Conservation (phyloP, 2,797 vertebrate genomes). For the Sorex maritimensis region DNA sequence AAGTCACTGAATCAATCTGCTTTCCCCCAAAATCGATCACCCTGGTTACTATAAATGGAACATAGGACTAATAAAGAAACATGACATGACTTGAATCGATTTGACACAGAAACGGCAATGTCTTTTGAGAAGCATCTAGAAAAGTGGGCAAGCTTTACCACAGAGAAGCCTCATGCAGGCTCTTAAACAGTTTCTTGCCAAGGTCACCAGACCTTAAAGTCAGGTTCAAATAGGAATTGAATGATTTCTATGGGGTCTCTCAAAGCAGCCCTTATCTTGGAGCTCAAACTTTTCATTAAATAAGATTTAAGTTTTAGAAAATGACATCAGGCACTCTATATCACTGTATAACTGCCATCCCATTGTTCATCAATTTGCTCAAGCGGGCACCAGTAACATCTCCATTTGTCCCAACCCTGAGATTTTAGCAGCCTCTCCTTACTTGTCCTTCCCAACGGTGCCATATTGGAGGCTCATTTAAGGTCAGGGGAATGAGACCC, state of each 20-base stretch:
- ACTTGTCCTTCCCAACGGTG: too few species aligned
- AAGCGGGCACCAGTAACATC: too few species aligned
- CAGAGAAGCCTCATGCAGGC: neutral
- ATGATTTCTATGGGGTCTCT: neutral
- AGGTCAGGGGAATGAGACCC: too few species aligned
- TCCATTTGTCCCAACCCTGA: too few species aligned
- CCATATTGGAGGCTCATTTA: too few species aligned
- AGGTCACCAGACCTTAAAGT: neutral
- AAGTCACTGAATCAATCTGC: neutral
- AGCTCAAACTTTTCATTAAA: conserved; percentile 20
- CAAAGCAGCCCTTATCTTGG: neutral
- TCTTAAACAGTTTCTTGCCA: neutral
- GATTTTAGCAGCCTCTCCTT: too few species aligned
- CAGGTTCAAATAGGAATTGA: neutral
- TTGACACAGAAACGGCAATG: neutral
- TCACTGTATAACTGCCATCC: too few species aligned
- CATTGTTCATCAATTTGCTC: too few species aligned
- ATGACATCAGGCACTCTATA: conserved; percentile 17
- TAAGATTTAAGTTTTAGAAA: conserved; percentile 46
- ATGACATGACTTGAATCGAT: neutral
- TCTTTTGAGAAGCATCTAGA: neutral
- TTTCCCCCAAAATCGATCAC: neutral
- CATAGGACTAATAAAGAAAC: neutral
- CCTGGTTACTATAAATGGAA: conserved; percentile 18
- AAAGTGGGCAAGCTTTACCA: neutral